Evolutionary conservation across 2,888 invertebrate genomes (phyloP), one percentile per base, ranked within the genome.

Genomic region (Melipona bicolor): DNA sequence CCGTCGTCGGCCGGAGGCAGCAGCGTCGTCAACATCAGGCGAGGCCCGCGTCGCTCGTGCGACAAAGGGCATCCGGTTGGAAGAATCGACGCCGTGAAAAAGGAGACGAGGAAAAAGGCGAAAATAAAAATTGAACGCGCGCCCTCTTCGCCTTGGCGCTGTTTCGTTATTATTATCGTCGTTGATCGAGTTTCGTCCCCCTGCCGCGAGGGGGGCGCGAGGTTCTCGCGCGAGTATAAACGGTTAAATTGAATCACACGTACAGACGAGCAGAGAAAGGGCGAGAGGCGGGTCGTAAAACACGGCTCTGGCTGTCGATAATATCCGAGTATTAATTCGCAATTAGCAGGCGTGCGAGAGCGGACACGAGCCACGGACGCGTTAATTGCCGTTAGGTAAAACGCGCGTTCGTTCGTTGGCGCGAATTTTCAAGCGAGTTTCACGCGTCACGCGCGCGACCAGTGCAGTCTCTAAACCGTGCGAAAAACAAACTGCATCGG

Each of bases 401-500:
- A 21, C 52, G 50, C 4, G 21, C 5, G 4, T 0, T 21, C 13
- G 24, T 19, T 59, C 79, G 67, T 19, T 32, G 50, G 49, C 21
- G 54, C 24, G 49, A 73, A 73, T 78, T 67, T 61, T 67, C 56
- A 49, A 67, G 15, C 19, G 27, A 36, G 69, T 70, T 79, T 32
- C 61, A 24, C 59, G 32, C 64, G 4, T 50, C 9, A 64, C 49
- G 64, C 19, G 64, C 19, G 76, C 15, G 32, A 4, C 15, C n/a
- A 59, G 15, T 19, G 19, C n/a, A n/a, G n/a, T 24, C 24, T 50
- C 13, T 36, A n/a, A 67, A 24, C 32, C 54, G 17, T 11, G 50
- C 62, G 69, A 76, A 75, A 52, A 83, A 74, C 64, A 49, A 71
- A 77, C 32, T 19, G 61, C 17, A 54, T 67, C 15, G 21, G 69